Percentiles rank a stretch among this genome's conserved stretches.
phyloP scores from a whole-genome alignment of 2,113 vertebrate genomes.

The Dipodomys ordii region DNA sequence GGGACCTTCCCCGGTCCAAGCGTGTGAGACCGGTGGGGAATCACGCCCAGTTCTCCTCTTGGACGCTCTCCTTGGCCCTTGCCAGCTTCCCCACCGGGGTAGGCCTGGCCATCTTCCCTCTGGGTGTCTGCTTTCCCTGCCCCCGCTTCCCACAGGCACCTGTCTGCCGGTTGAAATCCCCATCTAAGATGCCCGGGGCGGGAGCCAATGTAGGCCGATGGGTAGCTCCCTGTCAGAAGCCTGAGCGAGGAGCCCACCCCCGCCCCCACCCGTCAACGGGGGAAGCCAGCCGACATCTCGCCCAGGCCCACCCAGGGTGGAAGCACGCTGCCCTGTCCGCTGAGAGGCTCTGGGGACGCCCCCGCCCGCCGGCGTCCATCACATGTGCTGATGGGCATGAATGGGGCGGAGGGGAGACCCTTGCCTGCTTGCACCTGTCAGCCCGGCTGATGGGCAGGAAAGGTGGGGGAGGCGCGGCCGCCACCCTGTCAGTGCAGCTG shows the following conservation, averaged over 20 bases:
- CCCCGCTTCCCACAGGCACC: neutral
- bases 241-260: conserved; percentile 12
- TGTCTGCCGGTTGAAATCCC: neutral
- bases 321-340: neutral
- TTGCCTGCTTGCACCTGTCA: conserved; percentile 81
- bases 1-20: too few species aligned
- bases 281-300: neutral
- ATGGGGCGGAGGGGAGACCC: conserved; percentile 62
- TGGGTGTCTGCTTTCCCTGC: neutral
- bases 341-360: conserved; percentile 68
- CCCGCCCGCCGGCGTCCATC: conserved; percentile 56
- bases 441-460: conserved; percentile 63
- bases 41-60: neutral
- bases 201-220: neutral
- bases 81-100: neutral
- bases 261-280: conserved; percentile 44
- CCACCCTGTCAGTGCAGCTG: conserved; percentile 71
- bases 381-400: conserved; percentile 82
- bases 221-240: conserved; percentile 1
- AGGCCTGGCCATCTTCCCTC: neutral
- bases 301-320: conserved; percentile 51
- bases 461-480: conserved; percentile 61
- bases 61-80: neutral
- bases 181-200: neutral
- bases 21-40: too few species aligned